phyloP scores from a whole-genome alignment of 2,888 invertebrate genomes.

The Amaurobius ferox region DNA sequence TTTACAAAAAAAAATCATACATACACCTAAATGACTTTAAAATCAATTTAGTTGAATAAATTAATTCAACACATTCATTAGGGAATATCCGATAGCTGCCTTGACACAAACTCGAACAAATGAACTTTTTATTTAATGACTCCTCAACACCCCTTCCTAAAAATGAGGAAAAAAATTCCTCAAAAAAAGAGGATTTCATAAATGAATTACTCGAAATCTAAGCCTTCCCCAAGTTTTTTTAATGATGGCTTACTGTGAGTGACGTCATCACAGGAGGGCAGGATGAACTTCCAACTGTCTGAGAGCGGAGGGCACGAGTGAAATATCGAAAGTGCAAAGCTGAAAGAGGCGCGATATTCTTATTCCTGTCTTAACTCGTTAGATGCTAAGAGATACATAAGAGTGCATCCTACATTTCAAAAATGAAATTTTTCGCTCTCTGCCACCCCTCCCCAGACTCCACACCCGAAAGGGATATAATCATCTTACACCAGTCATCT shows the following conservation, averaged over 20 bases:
- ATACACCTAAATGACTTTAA: no score
- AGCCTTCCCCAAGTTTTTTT: neutral
- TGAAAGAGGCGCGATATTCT: slow-evolving; percentile 62
- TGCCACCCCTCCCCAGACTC: neutral
- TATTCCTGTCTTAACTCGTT: slow-evolving; percentile 71
- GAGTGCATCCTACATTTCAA: slow-evolving; percentile 71
- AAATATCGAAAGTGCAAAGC: slow-evolving; percentile 63
- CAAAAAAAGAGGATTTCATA: neutral
- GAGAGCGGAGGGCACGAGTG: slow-evolving; percentile 20
- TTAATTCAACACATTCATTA: neutral
- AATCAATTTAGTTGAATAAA: neutral
- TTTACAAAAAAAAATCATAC: no score
- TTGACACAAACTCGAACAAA: neutral
- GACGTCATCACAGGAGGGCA: slow-evolving; percentile 31
- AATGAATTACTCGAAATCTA: neutral
- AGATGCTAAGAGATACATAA: slow-evolving; percentile 70
- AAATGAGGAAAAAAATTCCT: neutral
- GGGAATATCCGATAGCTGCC: neutral
- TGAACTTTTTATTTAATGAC: neutral
- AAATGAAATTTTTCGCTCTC: slow-evolving; percentile 67
- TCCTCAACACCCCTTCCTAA: neutral
- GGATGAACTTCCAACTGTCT: slow-evolving; percentile 47
- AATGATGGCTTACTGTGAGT: neutral
- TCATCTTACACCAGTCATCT: slow-evolving; percentile 39
- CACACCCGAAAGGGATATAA: slow-evolving; percentile 35